Evolutionary conservation across 2,113 vertebrate species (phyloP).

Genomic region (Silurus glanis): DNA sequence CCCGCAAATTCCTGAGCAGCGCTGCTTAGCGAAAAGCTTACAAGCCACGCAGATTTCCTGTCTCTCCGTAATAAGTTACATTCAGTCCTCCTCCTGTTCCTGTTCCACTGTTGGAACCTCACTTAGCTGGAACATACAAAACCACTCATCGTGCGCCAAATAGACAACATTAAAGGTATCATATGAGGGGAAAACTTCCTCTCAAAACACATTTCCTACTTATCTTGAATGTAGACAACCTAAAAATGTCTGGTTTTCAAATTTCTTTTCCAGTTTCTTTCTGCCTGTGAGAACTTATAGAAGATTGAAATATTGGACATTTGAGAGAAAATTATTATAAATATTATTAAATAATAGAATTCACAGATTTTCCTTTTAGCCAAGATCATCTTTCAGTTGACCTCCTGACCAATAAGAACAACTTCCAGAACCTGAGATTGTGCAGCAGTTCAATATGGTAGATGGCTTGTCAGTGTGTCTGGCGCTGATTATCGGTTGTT

Average conservation of each 20-base stretch:
- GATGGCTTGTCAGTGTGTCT: not conserved
- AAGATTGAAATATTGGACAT: not conserved
- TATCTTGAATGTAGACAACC: not conserved
- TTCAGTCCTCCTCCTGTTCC: slow-evolving; percentile 9
- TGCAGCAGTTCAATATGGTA: too few relatives aligned
- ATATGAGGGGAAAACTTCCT: not conserved
- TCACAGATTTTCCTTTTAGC: not conserved
- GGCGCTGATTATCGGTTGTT: not conserved
- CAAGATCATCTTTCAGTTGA: not conserved
- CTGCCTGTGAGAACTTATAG: not conserved
- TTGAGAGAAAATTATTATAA: not conserved
- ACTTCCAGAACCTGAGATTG: not conserved
- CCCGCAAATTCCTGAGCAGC: slow-evolving; percentile 22
- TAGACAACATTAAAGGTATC: not conserved
- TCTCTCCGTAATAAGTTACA: slow-evolving; percentile 41
- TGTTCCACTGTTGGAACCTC: slow-evolving; percentile 15
- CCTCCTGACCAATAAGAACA: not conserved
- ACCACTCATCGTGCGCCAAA: slow-evolving; percentile 10
- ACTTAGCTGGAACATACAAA: slow-evolving; percentile 18
- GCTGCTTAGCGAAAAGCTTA: slow-evolving; percentile 19
- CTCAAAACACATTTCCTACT: slow-evolving; percentile 8
- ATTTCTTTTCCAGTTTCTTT: slow-evolving; percentile 5
- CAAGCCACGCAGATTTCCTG: slow-evolving; percentile 36
- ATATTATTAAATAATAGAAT: not conserved
- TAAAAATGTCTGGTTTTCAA: slow-evolving; percentile 6